Base-by-base conservation (phyloP, 64 coral and sea anemone species). In the Montipora sp. region DNA sequence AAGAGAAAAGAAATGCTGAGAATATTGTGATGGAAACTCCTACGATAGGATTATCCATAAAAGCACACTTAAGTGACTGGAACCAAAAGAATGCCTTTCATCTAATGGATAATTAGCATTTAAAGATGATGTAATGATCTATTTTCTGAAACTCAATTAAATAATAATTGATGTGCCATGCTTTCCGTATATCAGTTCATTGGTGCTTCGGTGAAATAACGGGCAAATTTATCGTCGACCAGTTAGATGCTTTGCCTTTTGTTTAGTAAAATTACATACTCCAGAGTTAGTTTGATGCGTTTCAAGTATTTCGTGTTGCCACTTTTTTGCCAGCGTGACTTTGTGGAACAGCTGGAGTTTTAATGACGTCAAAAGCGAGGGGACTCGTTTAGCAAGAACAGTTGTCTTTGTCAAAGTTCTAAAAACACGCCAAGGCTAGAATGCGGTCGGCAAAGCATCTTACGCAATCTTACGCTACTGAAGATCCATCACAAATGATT, bases 111-210 rank as follows among this genome's bases (percentile, higher is more conserved):
- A 27, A 66, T 66, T 68, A 66, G 59, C 58, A 83, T 85, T 71
- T 48, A 47, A 50, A 12, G 45, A 85, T 85, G 82, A 85, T 85
- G 82, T 3, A 72, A 85, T 83, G 44, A 68, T 71, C 82, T 72
- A 85, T 85, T 85, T 85, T 85, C 60, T 22, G 16, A 47, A 2
- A 11, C 47, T 85, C 0, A 19, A 84, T 46, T 48, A n/a, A 59
- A 43, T 83, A n/a, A 83, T 67, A 16, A 60, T 63, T 63, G 11
- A 16, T 3, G 9, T 63, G 16, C 8, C 11, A 80, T 23, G 21
- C 6, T 11, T 11, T 59, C 78, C 3, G 51, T 51, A 7, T 8
- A 74, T 6, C 71, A 74, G 5, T 43, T n/a, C 20, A 9, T 22
- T 36, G 1, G 20, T 4, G 22, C 22, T 74, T 23, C 8, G 20